These are phyloP conservation scores for Chaetodon trifasciatus DNA, from an alignment of 2,797 vertebrate species.

Conservation along the genomic window DNA sequence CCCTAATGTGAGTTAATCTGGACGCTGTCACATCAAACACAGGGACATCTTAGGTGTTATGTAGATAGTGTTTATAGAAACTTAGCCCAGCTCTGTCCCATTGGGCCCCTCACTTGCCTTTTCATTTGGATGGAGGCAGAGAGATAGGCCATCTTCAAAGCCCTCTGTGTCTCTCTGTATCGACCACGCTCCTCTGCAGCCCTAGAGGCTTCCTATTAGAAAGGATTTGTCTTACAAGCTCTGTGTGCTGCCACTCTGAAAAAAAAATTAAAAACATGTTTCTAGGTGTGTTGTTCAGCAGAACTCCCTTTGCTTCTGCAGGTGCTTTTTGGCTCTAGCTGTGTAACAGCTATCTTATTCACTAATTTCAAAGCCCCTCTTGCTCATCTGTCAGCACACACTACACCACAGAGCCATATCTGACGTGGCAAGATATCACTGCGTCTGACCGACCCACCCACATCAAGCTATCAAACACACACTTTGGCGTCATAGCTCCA, in stretches of 20 bases:
- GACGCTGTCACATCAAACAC: conserved; percentile 82
- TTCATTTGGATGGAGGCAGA: conserved; percentile 76
- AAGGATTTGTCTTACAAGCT: conserved; percentile 82
- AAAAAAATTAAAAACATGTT: conserved; percentile 18
- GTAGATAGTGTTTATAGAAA: conserved; percentile 83
- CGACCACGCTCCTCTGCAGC: conserved; percentile 70
- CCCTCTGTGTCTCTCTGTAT: conserved; percentile 73
- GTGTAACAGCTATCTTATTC: conserved; percentile 28
- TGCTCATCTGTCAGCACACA: conserved; percentile 16
- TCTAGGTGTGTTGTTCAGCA: conserved; percentile 28
- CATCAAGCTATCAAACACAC: conserved; percentile 44
- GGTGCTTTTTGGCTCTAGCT: conserved; percentile 19
- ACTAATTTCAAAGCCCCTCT: conserved; percentile 29
- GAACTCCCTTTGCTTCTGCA: conserved; percentile 11
- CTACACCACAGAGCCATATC: conserved; percentile 11
- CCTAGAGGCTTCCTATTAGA: conserved; percentile 80
- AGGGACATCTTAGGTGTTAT: conserved; percentile 81
- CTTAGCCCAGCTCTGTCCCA: conserved; percentile 73
- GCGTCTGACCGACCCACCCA: conserved; percentile 18
- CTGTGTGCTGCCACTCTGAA: conserved; percentile 62
- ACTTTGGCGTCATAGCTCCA: conserved; percentile 27
- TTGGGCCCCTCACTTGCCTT: conserved; percentile 67
- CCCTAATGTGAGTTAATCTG: conserved; percentile 82
- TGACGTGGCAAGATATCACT: conserved; percentile 28
- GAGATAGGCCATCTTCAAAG: conserved; percentile 81